A percentile compares a stretch with the other conserved stretches of the same genome.
These are phyloP conservation scores for Ormyrus pomaceus DNA, from an alignment of 2,888 invertebrate genomes.

Conservation along the genomic window DNA sequence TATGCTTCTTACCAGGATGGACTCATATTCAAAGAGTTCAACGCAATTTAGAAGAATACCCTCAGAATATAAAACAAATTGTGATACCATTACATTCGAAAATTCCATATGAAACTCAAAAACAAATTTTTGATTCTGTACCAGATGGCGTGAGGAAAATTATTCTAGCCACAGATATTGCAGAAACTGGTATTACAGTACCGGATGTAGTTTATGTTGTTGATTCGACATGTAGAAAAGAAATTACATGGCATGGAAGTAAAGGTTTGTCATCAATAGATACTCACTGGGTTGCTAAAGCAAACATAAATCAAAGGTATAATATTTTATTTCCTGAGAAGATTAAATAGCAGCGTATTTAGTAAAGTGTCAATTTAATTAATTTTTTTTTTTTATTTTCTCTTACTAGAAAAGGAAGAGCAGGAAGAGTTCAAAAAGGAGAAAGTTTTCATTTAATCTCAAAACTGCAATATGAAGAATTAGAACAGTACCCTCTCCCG, in stretches of 20 bases:
- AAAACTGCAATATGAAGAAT: slow-evolving; percentile 76
- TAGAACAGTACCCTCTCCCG: slow-evolving; percentile 78
- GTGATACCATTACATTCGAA: slow-evolving; percentile 80
- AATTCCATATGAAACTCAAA: slow-evolving; percentile 70
- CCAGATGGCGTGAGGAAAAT: slow-evolving; percentile 80
- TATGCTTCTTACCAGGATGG: slow-evolving; percentile 88
- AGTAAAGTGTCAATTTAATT: too few species aligned
- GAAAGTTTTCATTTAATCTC: slow-evolving; percentile 78
- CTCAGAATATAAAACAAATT: slow-evolving; percentile 60
- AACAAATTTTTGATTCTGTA: slow-evolving; percentile 67
- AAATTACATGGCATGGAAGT: slow-evolving; percentile 77
- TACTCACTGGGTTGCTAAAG: slow-evolving; percentile 80
- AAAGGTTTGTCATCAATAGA: slow-evolving; percentile 77
- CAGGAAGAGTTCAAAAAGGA: slow-evolving; percentile 82
- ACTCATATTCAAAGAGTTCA: slow-evolving; percentile 80
- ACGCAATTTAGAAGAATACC: slow-evolving; percentile 74
- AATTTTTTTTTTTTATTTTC: slow-evolving; percentile 17
- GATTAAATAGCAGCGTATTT: too few species aligned
- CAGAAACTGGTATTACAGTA: slow-evolving; percentile 86
- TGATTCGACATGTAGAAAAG: slow-evolving; percentile 81
- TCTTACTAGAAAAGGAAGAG: slow-evolving; percentile 79
- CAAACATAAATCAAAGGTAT: slow-evolving; percentile 80
- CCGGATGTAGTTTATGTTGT: slow-evolving; percentile 84
- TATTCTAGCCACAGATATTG: slow-evolving; percentile 84
- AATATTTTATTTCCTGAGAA: too few species aligned